These are phyloP conservation scores for Aethina tumida DNA, from an alignment of 1,140 invertebrate genomes.

Conservation along the genomic window DNA sequence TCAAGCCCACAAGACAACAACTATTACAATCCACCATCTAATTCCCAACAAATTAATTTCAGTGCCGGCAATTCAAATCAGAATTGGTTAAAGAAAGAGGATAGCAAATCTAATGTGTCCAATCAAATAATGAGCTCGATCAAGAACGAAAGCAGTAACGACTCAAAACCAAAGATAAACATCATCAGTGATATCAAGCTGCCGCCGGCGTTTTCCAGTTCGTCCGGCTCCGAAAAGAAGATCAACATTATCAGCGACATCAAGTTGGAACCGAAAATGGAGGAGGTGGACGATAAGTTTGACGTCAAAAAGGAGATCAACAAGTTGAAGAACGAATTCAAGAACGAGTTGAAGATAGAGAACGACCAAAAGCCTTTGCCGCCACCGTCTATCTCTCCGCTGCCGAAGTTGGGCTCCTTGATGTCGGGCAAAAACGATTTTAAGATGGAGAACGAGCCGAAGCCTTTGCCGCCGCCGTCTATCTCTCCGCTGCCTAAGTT, in stretches of 20 bases:
- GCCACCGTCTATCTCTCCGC: not conserved
- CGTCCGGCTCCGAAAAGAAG: constrained; percentile 24
- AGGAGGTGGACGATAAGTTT: constrained; percentile 25
- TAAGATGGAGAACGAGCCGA: constrained; percentile 37
- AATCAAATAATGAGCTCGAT: constrained; percentile 17
- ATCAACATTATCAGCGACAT: constrained; percentile 35
- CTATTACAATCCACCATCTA: no score
- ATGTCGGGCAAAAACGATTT: constrained; percentile 14
- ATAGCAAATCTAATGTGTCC: constrained; percentile 16
- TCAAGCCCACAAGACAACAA: no score
- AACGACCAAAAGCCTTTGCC: constrained; percentile 17
- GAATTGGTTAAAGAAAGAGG: constrained; percentile 20
- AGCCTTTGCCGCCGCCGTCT: constrained; percentile 29
- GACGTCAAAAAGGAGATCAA: constrained; percentile 36
- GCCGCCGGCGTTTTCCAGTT: constrained; percentile 21
- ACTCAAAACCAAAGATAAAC: constrained; percentile 34
- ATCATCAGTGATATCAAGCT: constrained; percentile 36
- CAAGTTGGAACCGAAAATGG: constrained; percentile 32
- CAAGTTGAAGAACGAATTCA: constrained; percentile 11
- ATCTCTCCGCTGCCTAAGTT: constrained; percentile 37
- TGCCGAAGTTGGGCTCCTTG: constrained; percentile 13
- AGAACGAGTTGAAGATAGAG: constrained; percentile 9
- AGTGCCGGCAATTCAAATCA: constrained; percentile 4
- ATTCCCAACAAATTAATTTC: constrained; percentile 7
- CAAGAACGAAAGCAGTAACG: constrained; percentile 24